phyloP scores from a whole-genome alignment of 2,797 vertebrate species.

The Alfaro cultratus region DNA sequence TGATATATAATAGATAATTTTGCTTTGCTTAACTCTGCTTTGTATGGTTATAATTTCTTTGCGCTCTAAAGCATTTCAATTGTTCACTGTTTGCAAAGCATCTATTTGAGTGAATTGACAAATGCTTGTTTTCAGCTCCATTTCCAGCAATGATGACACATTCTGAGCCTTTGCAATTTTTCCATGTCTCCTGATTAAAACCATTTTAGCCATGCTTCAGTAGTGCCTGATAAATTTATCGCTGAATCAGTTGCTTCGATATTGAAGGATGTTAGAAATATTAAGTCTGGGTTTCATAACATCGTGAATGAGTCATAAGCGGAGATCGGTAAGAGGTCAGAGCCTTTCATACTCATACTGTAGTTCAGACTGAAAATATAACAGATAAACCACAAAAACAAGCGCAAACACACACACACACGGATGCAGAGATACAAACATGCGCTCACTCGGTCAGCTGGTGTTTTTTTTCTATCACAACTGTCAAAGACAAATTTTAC shows the following conservation, averaged over 20 bases:
- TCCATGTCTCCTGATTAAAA: neutral
- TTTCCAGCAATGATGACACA: neutral
- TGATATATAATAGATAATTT: neutral
- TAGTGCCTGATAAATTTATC: conserved; percentile 1
- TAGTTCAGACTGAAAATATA: conserved; percentile 53
- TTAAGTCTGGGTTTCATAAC: conserved; percentile 67
- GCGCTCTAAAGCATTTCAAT: neutral
- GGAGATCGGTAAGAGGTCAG: conserved; percentile 69
- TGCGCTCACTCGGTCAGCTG: conserved; percentile 18
- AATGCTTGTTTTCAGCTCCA: neutral
- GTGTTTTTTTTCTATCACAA: neutral
- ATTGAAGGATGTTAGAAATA: conserved; percentile 75
- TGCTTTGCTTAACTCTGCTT: neutral
- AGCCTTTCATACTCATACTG: conserved; percentile 57
- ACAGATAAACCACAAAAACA: conserved; percentile 59
- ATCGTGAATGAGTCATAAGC: conserved; percentile 74
- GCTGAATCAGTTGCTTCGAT: conserved; percentile 29
- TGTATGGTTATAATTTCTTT: neutral
- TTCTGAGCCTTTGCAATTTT: neutral
- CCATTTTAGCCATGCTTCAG: neutral
- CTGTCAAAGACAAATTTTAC: neutral
- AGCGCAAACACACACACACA: conserved; percentile 15
- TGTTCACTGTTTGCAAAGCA: neutral
- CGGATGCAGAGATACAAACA: conserved; percentile 1
- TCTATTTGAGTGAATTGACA: neutral